Base-by-base conservation (phyloP, 2,888 invertebrate genomes). In the Diaprepes abbreviatus region DNA sequence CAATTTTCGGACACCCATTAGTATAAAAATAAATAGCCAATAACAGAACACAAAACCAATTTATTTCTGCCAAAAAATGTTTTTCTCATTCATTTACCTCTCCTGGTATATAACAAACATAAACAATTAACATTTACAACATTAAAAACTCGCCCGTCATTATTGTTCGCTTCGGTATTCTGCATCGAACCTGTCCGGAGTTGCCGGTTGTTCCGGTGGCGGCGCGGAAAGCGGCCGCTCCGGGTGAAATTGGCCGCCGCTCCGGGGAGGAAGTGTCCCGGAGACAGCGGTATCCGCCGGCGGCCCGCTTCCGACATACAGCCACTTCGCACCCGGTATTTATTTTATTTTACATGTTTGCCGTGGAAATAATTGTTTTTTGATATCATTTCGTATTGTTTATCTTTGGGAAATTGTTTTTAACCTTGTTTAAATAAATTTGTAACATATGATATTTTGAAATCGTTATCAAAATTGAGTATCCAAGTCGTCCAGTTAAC, bases 281-380 rank as follows among this genome's bases (percentile, higher is more conserved):
- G 84, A 85, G 85, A 84, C 84, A 85, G 85, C 85, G 85, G 84
- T 84, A 84, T 85, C 85, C 85, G 85, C 84, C 81, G 66, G 63
- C 81, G 80, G 80, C 63, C 63, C 71, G 66, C 59, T 64, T 67
- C 67, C 71, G 66, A 71, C 67, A 65, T 58, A 62, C 66, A 66
- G 28, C 66, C 67, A 62, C 71, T 71, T 69, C 58, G 50, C 58
- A 59, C 52, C 48, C 65, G 55, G 57, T 66, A 48, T 68, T 66
- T 66, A 59, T 66, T 59, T 66, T 57, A 43, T 50, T 66, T 66
- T 43, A 43, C 59, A 63, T 54, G 63, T 45, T 12, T 31, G 9
- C 12, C 43, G 28, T 9, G 9, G 19, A 54, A 35, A 33, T 54
- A 33, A 33, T 54, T 40, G 19, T 38, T 57, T 57, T 38, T 40